A percentile compares a stretch with the other conserved stretches of the same genome.
Conservation (phyloP, 2,888 invertebrate species). For the Drosophila maculinotata region DNA sequence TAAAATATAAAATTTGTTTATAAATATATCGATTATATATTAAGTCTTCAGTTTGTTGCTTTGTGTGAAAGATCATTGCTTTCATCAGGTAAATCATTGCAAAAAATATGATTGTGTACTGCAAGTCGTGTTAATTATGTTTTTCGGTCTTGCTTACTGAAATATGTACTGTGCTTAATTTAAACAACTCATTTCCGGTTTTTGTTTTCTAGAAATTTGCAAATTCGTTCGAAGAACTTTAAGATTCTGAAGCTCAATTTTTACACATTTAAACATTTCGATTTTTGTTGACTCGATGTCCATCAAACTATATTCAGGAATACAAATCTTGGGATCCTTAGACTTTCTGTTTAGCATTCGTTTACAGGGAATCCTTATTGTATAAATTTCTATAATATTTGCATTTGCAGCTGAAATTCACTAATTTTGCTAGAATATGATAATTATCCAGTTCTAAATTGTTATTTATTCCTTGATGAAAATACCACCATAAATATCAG, state of each 20-base stretch:
- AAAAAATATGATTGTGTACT: conserved; percentile 1
- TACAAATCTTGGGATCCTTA: no score
- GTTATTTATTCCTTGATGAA: background rate
- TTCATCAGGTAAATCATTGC: conserved; percentile 2
- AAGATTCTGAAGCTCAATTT: background rate
- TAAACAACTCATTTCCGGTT: conserved; percentile 23
- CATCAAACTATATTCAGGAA: no score
- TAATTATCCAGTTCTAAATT: background rate
- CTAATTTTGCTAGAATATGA: background rate
- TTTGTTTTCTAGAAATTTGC: conserved; percentile 1
- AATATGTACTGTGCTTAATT: conserved; percentile 1
- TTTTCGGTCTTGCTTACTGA: background rate
- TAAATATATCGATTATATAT: background rate
- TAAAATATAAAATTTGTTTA: background rate
- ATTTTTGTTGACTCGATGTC: no score
- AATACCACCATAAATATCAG: conserved; percentile 1
- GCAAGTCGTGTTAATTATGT: conserved; percentile 11
- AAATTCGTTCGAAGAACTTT: conserved; percentile 1
- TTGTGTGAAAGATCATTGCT: conserved; percentile 13
- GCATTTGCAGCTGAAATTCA: no score
- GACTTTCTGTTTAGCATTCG: no score
- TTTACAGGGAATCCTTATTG: no score
- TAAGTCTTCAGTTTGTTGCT: background rate
- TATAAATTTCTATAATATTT: no score
- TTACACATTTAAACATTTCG: no score